These are phyloP conservation scores for Polydesmus complanatus DNA, from an alignment of 2,888 invertebrate genomes.

Conservation along the genomic window DNA sequence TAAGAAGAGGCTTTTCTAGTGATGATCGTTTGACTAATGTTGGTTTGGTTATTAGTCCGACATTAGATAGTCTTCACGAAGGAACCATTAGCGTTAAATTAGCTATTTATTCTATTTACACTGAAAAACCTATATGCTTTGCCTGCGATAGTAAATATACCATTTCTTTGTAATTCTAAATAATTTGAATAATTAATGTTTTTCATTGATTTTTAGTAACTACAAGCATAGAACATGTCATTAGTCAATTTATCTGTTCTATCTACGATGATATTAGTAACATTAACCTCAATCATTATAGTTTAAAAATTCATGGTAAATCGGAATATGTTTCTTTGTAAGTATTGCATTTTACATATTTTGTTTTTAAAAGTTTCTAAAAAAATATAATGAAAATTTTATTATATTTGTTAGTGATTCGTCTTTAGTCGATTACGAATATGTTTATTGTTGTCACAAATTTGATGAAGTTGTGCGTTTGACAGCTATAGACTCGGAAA, in stretches of 20 bases:
- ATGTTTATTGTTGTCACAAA: slow-evolving; percentile 84
- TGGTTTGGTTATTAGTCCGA: slow-evolving; percentile 76
- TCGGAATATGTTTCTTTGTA: slow-evolving; percentile 70
- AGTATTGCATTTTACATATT: slow-evolving; percentile 19
- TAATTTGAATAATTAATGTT: background rate
- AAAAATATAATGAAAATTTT: background rate
- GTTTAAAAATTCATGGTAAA: slow-evolving; percentile 67
- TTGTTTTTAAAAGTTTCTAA: background rate
- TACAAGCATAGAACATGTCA: slow-evolving; percentile 44
- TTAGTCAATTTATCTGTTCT: slow-evolving; percentile 32
- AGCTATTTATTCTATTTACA: slow-evolving; percentile 49
- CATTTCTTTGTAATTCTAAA: background rate
- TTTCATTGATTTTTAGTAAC: slow-evolving; percentile 48
- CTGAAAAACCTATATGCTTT: slow-evolving; percentile 55
- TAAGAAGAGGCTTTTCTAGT: slow-evolving; percentile 46
- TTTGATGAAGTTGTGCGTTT: slow-evolving; percentile 72
- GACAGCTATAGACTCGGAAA: slow-evolving; percentile 45
- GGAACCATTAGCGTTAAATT: slow-evolving; percentile 77
- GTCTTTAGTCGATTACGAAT: slow-evolving; percentile 74
- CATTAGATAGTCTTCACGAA: slow-evolving; percentile 64
- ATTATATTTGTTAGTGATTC: slow-evolving; percentile 41
- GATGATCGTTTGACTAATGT: slow-evolving; percentile 65
- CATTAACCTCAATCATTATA: slow-evolving; percentile 40
- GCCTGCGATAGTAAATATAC: slow-evolving; percentile 70
- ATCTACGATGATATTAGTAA: slow-evolving; percentile 26